These are phyloP conservation scores for Ophioninae sp. DNA, from an alignment of 2,888 invertebrate genomes.

Conservation along the genomic window DNA sequence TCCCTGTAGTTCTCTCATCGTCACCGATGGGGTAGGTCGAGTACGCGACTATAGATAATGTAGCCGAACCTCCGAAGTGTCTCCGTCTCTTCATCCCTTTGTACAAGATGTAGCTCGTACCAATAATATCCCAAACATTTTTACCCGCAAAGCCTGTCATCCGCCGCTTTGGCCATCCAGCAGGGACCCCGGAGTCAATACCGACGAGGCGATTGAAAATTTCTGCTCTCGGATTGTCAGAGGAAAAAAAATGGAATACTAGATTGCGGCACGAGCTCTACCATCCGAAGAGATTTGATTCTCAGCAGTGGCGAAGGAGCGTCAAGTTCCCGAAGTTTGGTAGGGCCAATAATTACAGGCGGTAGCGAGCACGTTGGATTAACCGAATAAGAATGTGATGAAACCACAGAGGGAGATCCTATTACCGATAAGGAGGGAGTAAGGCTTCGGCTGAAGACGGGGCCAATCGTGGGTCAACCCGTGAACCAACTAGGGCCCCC, in stretches of 20 bases:
- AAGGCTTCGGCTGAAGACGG: conserved; percentile 80
- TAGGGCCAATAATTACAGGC: conserved; percentile 17
- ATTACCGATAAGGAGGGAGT: conserved; percentile 80
- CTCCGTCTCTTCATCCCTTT: conserved; percentile 27
- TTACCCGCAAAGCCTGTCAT: not conserved
- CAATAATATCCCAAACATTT: conserved; percentile 60
- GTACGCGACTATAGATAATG: conserved; percentile 66
- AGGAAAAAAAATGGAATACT: not conserved
- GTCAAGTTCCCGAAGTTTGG: conserved; percentile 50
- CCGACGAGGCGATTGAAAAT: conserved; percentile 15
- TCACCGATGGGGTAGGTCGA: conserved; percentile 76
- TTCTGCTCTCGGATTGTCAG: conserved; percentile 2
- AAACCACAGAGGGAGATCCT: conserved; percentile 80
- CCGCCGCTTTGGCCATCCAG: not conserved
- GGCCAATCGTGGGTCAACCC: conserved; percentile 80
- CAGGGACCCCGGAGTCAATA: not conserved
- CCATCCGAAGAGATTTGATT: conserved; percentile 7
- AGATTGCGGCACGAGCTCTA: not conserved
- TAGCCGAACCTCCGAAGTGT: conserved; percentile 56
- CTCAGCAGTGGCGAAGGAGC: conserved; percentile 24
- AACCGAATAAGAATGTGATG: conserved; percentile 79
- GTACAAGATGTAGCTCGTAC: conserved; percentile 30
- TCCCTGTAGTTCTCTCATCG: conserved; percentile 66
- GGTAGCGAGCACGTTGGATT: conserved; percentile 70
- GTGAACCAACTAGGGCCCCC: conserved; percentile 70